Base-by-base conservation (phyloP, 2,888 invertebrate species). In the Calliphora vomitoria region DNA sequence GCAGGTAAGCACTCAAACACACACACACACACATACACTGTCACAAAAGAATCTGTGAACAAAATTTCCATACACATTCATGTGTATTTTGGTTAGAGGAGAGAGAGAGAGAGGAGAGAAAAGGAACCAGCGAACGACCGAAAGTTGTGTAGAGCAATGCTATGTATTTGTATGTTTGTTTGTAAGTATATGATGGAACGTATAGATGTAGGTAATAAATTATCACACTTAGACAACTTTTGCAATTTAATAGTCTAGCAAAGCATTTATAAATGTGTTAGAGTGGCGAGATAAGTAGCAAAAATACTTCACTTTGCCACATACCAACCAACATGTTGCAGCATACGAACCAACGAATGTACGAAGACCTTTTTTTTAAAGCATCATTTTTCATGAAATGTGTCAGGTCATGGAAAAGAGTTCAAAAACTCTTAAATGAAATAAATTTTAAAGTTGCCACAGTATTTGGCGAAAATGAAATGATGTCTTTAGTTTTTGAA, bases 221-320 rank as follows among this genome's bases (percentile, higher is more conserved):
- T 87, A 80, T 83, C 76, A 76, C 75, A 82, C 71, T 83, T 83
- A 80, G 86, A 87, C 86, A 83, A 81, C 50, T 87, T 87, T 87
- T 83, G 83, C 83, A 87, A 87, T 87, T 87, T 87, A 87, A 87
- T 87, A 87, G 86, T 87, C 83, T 87, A 64, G 83, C 38, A 75
- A 80, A 60, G 20, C 71, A 53, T 82, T 86, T 86, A 79, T 82
- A 86, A 86, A 82, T 82, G 86, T 82, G 83, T 80, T 71, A 66
- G 75, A 83, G 58, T 58, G 60, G 80, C 80, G 41, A 87, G 86
- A 83, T 87, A 87, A 83, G 83, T 80, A 74, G 80, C 60, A 80
- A 62, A 69, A 78, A 76, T 79, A 55, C 41, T 85, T 71, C 66
- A 76, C 66, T 72, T 35, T 86, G 66, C 55, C 82, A 55, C 78